These are phyloP conservation scores for Synanthedon vespiformis DNA, from an alignment of 2,888 invertebrate species.

Conservation along the genomic window DNA sequence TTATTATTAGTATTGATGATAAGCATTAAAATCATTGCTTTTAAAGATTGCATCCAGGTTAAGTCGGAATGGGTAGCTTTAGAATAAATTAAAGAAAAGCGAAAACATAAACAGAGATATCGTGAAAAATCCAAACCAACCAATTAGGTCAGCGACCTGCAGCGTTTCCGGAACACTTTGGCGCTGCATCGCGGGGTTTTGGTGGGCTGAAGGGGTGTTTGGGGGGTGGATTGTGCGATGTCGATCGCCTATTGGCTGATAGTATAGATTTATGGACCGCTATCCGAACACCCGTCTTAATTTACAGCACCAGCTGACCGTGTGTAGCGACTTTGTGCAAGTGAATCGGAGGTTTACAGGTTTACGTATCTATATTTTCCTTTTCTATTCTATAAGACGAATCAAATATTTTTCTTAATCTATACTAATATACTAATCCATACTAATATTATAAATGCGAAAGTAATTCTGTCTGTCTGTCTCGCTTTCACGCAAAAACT, in stretches of 20 bases:
- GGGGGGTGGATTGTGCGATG: slow-evolving; percentile 4
- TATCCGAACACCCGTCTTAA: slow-evolving; percentile 22
- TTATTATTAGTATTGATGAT: too few species aligned
- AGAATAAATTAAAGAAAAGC: too few species aligned
- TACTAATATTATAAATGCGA: too few species aligned
- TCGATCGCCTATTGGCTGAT: slow-evolving; percentile 20
- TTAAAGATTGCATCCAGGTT: too few species aligned
- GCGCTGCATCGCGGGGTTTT: slow-evolving; percentile 1
- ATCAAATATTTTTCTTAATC: too few species aligned
- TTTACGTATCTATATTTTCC: background rate
- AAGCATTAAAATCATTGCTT: too few species aligned
- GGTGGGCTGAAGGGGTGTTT: background rate
- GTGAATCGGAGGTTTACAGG: background rate
- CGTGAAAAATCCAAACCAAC: background rate
- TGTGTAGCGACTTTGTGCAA: slow-evolving; percentile 1
- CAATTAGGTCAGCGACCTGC: slow-evolving; percentile 7
- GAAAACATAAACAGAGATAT: background rate
- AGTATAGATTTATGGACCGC: slow-evolving; percentile 20
- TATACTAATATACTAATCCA: too few species aligned
- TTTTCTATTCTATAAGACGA: background rate
- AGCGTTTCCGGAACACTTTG: background rate
- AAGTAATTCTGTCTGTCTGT: too few species aligned
- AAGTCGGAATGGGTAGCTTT: too few species aligned
- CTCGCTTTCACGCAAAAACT: too few species aligned
- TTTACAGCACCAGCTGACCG: slow-evolving; percentile 13